phyloP scores from a whole-genome alignment of 2,797 vertebrate genomes.

The Notamacropus eugenii region DNA sequence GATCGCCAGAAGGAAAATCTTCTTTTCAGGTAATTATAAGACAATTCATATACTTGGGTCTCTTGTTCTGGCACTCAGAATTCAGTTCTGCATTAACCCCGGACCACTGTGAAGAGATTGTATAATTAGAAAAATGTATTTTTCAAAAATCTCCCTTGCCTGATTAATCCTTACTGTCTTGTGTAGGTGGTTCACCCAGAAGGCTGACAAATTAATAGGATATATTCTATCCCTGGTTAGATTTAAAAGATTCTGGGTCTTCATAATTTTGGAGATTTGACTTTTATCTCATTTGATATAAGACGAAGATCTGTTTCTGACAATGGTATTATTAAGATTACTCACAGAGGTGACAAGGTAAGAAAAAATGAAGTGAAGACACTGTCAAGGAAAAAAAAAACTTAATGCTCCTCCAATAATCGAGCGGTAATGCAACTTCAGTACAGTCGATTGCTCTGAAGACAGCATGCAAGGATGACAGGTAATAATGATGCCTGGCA shows the following conservation, averaged over 20 bases:
- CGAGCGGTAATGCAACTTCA: neutral
- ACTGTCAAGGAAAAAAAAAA: conserved; percentile 30
- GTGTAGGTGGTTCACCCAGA: conserved; percentile 65
- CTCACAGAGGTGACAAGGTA: neutral
- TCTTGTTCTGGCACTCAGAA: conserved; percentile 74
- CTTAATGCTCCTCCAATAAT: conserved; percentile 2
- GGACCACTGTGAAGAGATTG: conserved; percentile 66
- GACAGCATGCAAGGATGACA: neutral
- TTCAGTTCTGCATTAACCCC: conserved; percentile 74
- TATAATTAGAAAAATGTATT: conserved; percentile 80
- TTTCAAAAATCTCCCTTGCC: conserved; percentile 73
- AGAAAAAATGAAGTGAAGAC: neutral
- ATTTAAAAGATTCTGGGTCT: conserved; percentile 60
- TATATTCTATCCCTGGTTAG: conserved; percentile 63
- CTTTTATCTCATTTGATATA: conserved; percentile 61
- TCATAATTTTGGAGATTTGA: conserved; percentile 67
- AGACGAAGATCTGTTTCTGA: conserved; percentile 69
- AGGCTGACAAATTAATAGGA: conserved; percentile 81
- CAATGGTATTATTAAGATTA: conserved; percentile 28
- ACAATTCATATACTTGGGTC: conserved; percentile 63
- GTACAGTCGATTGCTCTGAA: neutral
- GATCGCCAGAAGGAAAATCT: conserved; percentile 39
- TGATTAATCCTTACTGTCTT: conserved; percentile 78
- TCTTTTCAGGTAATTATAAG: conserved; percentile 68
- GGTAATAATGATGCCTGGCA: neutral